Evolutionary conservation across 2,113 vertebrate genomes (phyloP), one percentile per base, ranked within the genome.

Genomic region (Leucosticte australis): DNA sequence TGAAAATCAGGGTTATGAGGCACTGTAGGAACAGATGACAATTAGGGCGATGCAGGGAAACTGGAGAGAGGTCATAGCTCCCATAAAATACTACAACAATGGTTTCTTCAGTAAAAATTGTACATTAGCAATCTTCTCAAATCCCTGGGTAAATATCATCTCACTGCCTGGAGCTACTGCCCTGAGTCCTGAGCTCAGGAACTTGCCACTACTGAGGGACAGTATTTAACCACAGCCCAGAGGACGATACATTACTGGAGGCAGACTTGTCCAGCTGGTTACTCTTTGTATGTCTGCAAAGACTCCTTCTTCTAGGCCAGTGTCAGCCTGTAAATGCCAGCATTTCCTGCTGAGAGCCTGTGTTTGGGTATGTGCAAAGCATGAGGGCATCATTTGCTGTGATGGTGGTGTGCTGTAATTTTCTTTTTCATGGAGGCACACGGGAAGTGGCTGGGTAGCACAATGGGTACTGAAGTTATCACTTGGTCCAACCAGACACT

Each of bases 381-480:
- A 26, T 2, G 21, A 62, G 12, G 5, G 28, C 6, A 19, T 15
- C 31, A 31, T 74, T 49, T 65, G 20, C 28, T 65, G 42, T 33
- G 41, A 7, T 20, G 27, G 21, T 44, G n/a, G 1, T 53, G 19
- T 73, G 17, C 21, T 53, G 46, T 16, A 30, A 14, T 89, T 26
- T 49, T 8, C 19, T 87, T 57, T 69, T 13, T 35, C 5, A 1
- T n/a, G 46, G 49, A 68, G 23, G 20, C 8, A 7, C 9, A 21
- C 11, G 30, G 33, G 33, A 70, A 41, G 23, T 26, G n/a, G 6
- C 22, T 74, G 50, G 22, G 7, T 15, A 55, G 23, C 23, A 70
- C 20, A 67, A 12, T 0, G 0, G 18, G 42, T 50, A 6, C 52
- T 23, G 50, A 37, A 63, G 46, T 57, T 44, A 5, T 60, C 5